Evolutionary conservation across 2,113 vertebrate species (phyloP).

Genomic region (Syrmaticus mikado): DNA sequence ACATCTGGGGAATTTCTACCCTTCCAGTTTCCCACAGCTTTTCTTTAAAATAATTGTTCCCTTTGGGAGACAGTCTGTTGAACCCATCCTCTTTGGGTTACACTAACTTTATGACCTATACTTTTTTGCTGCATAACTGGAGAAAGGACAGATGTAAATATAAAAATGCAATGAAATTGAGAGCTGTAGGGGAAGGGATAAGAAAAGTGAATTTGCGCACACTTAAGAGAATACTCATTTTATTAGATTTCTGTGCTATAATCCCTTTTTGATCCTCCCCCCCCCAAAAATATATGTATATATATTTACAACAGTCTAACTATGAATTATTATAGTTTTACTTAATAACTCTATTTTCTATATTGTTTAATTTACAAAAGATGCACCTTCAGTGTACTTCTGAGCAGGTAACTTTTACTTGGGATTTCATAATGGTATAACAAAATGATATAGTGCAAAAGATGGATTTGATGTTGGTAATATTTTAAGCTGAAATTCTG

Average conservation of each 20-base stretch:
- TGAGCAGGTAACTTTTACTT: neutral
- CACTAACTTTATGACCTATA: neutral
- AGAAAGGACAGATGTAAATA: neutral
- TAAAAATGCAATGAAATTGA: neutral
- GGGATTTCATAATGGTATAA: neutral
- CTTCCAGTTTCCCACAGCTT: neutral
- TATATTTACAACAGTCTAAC: neutral
- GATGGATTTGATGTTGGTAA: neutral
- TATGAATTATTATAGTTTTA: neutral
- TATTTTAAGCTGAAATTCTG: neutral
- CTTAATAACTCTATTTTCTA: neutral
- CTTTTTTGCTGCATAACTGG: neutral
- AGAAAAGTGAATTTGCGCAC: neutral
- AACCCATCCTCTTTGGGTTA: neutral
- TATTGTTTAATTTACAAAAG: neutral
- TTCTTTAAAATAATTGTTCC: slow-evolving; percentile 59
- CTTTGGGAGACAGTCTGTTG: slow-evolving; percentile 11
- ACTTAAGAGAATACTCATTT: neutral
- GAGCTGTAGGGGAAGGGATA: neutral
- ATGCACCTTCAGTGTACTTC: neutral
- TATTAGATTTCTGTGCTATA: neutral
- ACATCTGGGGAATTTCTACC: neutral
- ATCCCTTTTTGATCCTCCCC: neutral
- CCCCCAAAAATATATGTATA: neutral
- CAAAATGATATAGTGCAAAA: neutral